Evolutionary conservation across 1,140 invertebrate genomes (phyloP).

Genomic region (Gryon sp.): DNA sequence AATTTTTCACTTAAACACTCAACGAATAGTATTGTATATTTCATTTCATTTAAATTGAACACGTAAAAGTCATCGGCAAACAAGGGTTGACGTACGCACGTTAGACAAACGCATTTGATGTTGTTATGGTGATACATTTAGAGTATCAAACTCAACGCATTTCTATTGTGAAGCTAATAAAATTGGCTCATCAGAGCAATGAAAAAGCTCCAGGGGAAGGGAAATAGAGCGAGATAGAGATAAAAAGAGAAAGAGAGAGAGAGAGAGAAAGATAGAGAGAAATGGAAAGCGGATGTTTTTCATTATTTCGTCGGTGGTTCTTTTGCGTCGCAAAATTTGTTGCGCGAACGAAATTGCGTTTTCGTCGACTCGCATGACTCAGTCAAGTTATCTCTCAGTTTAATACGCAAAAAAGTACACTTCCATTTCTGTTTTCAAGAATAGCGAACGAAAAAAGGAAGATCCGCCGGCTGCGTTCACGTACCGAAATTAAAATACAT

Average conservation of each 20-base stretch:
- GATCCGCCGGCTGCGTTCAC: not conserved
- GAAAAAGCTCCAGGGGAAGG: too few species aligned
- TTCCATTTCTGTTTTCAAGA: constrained; percentile 37
- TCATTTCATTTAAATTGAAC: not conserved
- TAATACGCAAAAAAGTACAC: constrained; percentile 28
- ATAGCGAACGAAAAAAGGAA: constrained; percentile 21
- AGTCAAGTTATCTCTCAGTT: constrained; percentile 42
- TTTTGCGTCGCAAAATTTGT: constrained; percentile 31
- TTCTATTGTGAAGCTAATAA: constrained; percentile 28
- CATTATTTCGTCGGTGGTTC: constrained; percentile 16
- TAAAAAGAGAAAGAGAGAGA: too few species aligned
- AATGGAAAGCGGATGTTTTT: constrained; percentile 46
- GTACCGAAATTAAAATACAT: constrained; percentile 56
- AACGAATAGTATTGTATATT: not conserved
- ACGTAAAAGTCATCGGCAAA: not conserved
- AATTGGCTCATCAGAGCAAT: constrained; percentile 29
- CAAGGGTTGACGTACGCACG: too few species aligned
- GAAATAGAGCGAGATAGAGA: too few species aligned
- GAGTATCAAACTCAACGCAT: not conserved
- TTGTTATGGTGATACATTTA: constrained; percentile 3
- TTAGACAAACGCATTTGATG: not conserved
- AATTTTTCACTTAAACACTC: too few species aligned
- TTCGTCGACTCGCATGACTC: constrained; percentile 40
- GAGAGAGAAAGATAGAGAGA: too few species aligned
- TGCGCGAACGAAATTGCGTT: constrained; percentile 29